Evolutionary conservation across 2,113 vertebrate species (phyloP).

Genomic region (Oxyura jamaicensis): DNA sequence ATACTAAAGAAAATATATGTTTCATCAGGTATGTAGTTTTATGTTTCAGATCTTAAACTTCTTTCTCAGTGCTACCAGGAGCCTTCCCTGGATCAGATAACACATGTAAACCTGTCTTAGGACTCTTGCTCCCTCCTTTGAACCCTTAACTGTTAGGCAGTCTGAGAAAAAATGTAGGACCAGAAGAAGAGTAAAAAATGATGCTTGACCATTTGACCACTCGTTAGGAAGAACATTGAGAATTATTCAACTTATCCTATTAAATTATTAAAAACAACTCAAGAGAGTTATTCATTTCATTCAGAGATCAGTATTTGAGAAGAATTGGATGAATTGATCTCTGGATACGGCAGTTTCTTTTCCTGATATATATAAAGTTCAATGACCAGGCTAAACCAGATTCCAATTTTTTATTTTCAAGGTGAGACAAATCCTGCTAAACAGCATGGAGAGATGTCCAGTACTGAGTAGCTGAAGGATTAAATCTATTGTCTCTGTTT

Average conservation of each 20-base stretch:
- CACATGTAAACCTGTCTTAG: neutral
- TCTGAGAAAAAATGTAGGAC: neutral
- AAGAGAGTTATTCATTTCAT: neutral
- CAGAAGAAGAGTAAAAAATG: neutral
- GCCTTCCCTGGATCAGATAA: neutral
- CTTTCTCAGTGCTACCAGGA: neutral
- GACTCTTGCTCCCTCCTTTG: neutral
- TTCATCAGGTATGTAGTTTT: neutral
- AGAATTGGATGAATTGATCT: neutral
- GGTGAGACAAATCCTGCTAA: neutral
- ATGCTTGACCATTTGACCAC: neutral
- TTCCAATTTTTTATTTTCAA: neutral
- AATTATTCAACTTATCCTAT: neutral
- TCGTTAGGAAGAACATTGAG: neutral
- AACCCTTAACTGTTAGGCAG: neutral
- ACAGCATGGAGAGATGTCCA: neutral
- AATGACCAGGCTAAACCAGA: neutral
- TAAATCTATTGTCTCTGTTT: neutral
- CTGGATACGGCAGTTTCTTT: neutral
- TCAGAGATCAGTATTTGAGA: neutral
- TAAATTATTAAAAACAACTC: neutral
- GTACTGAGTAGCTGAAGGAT: accelerated
- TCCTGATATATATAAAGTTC: neutral
- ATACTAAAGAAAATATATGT: neutral
- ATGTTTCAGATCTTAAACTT: neutral